phyloP scores from a whole-genome alignment of 2,113 vertebrate genomes.

The Clupea harengus region DNA sequence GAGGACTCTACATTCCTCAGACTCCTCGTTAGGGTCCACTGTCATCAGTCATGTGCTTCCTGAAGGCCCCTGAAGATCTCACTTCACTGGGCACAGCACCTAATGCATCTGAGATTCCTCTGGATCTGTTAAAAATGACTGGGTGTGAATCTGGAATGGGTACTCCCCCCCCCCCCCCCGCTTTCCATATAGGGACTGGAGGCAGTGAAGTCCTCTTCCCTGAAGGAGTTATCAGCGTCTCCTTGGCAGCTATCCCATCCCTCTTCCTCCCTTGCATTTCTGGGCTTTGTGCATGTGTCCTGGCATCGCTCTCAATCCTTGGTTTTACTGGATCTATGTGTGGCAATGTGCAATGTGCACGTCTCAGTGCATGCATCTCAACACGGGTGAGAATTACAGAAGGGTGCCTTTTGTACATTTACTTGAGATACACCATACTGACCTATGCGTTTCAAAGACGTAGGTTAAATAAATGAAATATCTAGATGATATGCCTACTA shows the following conservation, averaged over 20 bases:
- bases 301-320: neutral
- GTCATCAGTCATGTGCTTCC: neutral
- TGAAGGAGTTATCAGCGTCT: constrained; percentile 4
- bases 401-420: neutral
- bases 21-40: neutral
- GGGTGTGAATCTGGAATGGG: neutral
- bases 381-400: neutral
- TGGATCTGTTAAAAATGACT: neutral
- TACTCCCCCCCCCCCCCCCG: neutral
- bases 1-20: neutral
- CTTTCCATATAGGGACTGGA: neutral
- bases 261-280: neutral
- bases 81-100: neutral
- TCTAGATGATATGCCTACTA: neutral
- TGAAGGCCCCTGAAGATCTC: neutral
- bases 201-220: neutral
- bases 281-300: constrained; percentile 8
- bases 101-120: neutral
- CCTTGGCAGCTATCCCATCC: neutral
- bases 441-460: neutral
- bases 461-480: neutral
- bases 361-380: neutral
- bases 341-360: neutral
- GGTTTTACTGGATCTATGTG: neutral
- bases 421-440: neutral